Conservation (phyloP, 2,113 vertebrate genomes). For the Axis porcinus region DNA sequence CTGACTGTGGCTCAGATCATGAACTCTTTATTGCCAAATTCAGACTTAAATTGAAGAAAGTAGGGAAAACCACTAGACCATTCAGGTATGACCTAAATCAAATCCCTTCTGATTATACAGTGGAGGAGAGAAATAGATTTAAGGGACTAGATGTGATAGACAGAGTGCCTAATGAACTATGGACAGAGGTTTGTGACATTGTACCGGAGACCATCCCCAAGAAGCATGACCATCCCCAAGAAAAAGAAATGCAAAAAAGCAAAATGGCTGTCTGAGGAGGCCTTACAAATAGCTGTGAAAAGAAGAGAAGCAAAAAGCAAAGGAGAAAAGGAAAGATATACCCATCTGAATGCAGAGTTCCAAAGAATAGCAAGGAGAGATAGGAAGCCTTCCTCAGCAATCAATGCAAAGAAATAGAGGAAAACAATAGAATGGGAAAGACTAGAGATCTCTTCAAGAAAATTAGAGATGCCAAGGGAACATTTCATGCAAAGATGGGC, state of each 20-base stretch:
- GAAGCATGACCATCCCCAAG: neutral
- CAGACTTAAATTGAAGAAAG: neutral
- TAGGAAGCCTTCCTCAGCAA: neutral
- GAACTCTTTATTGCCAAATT: neutral
- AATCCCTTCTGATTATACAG: neutral
- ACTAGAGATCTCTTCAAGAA: neutral
- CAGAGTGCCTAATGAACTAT: neutral
- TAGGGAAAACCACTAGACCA: neutral
- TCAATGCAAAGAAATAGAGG: neutral
- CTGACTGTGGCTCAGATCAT: neutral
- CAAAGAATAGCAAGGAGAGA: neutral
- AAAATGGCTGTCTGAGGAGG: neutral
- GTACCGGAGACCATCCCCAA: neutral
- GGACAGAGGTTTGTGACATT: accelerated
- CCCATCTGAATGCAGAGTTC: neutral
- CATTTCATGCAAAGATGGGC: neutral
- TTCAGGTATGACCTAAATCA: neutral
- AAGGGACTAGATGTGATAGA: neutral
- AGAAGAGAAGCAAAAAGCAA: neutral
- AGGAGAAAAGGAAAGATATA: neutral
- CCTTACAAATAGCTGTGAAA: neutral
- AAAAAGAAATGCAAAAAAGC: neutral
- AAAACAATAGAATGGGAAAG: neutral
- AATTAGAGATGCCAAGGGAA: neutral
- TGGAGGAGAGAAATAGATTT: neutral